Evolutionary conservation across 2,113 vertebrate species (phyloP).

Genomic region (Nothoprocta pentlandii): DNA sequence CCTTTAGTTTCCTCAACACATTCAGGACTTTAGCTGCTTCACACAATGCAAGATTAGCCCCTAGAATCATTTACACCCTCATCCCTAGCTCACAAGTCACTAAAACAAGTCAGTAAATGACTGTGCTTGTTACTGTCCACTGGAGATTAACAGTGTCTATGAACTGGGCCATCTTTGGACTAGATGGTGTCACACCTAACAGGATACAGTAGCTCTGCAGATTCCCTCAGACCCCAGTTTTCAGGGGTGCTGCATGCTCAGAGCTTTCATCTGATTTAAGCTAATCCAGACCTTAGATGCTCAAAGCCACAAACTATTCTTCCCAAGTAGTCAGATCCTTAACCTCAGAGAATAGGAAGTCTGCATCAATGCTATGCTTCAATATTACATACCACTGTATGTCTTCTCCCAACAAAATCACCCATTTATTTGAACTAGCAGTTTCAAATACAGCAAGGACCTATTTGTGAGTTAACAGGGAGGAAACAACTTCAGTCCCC

Average conservation of each 20-base stretch:
- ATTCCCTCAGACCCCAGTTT: background rate
- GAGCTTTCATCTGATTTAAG: rapidly evolving
- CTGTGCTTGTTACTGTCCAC: background rate
- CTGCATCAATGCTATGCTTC: background rate
- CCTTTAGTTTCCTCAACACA: background rate
- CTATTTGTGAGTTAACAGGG: background rate
- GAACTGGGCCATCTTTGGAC: background rate
- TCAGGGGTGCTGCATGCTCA: background rate
- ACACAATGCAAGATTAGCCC: background rate
- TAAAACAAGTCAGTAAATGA: background rate
- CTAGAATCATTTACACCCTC: background rate
- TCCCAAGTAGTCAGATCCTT: background rate
- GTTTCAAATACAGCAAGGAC: background rate
- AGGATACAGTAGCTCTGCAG: background rate
- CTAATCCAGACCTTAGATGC: background rate
- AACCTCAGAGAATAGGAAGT: background rate
- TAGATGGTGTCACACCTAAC: background rate
- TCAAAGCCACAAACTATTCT: background rate
- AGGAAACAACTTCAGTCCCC: background rate
- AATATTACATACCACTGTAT: background rate
- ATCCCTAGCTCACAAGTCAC: background rate
- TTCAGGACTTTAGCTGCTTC: background rate
- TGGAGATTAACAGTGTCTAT: background rate
- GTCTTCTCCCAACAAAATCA: background rate
- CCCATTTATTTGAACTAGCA: background rate